Conservation (phyloP, 2,797 vertebrate species). For the Lutjanus campechanus region DNA sequence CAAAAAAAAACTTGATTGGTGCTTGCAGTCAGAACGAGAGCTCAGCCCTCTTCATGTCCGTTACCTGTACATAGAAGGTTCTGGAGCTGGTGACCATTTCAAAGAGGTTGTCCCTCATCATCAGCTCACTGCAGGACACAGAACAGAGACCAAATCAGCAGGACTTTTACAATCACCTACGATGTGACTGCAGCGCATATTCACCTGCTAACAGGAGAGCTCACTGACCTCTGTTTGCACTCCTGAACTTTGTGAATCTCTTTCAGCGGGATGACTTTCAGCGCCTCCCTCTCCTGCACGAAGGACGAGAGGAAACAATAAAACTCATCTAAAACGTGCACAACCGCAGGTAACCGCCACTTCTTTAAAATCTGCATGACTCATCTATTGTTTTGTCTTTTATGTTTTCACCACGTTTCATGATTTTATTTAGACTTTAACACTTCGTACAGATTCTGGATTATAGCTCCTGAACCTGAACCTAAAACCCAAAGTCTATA, state of each 20-base stretch:
- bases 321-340: not conserved
- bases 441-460: not conserved
- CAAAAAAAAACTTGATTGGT: no score
- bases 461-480: not conserved
- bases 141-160: not conserved
- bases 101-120: conserved; percentile 99
- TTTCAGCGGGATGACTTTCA: conserved; percentile 92
- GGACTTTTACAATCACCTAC: not conserved
- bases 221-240: conserved; percentile 94
- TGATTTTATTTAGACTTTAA: not conserved
- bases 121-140: conserved; percentile 89
- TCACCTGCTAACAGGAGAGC: not conserved
- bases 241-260: conserved; percentile 97
- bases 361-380: not conserved
- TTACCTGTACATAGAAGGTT: conserved; percentile 97
- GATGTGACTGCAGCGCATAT: not conserved
- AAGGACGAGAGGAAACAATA: not conserved
- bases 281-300: conserved; percentile 90
- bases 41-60: not conserved
- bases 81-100: conserved; percentile 95
- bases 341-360: not conserved
- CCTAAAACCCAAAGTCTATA: not conserved
- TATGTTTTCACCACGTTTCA: not conserved
- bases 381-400: not conserved
- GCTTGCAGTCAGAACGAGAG: no score